Conservation (phyloP, 2,888 invertebrate species). For the Zaprionus lineosus region DNA sequence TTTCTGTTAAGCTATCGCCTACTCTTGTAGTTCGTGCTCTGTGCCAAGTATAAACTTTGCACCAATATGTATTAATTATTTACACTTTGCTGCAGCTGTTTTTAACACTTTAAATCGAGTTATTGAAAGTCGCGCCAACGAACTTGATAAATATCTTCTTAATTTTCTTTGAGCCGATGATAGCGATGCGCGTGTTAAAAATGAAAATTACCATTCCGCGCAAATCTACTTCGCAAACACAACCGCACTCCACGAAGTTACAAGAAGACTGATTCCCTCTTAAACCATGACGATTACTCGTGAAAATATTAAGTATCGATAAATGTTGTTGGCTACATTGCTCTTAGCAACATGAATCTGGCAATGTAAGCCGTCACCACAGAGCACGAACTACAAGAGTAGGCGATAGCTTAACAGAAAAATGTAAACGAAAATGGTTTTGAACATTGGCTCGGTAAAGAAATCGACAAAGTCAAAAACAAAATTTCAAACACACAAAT, state of each 20-base stretch:
- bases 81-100: constrained; percentile 41
- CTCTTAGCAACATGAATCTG: constrained; percentile 7
- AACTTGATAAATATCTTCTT: constrained; percentile 6
- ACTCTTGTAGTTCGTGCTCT: too few relatives aligned
- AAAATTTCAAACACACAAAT: too few relatives aligned
- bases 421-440: too few relatives aligned
- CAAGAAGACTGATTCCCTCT: constrained; percentile 37
- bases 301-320: constrained; percentile 18
- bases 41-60: too few relatives aligned
- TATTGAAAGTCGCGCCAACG: not conserved
- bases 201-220: constrained; percentile 28
- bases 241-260: constrained; percentile 37
- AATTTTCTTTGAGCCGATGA: constrained; percentile 35
- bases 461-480: too few relatives aligned
- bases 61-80: constrained; percentile 21
- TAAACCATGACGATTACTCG: constrained; percentile 12
- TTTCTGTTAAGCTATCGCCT: too few relatives aligned
- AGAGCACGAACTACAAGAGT: too few relatives aligned
- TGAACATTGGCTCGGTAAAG: too few relatives aligned
- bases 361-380: not conserved
- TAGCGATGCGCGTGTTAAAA: constrained; percentile 33
- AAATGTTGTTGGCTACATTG: constrained; percentile 18
- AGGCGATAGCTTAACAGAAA: too few relatives aligned
- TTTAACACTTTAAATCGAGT: constrained; percentile 6
- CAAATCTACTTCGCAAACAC: too few relatives aligned